Conservation (phyloP, 2,888 invertebrate species). For the Hydroisotoma schaefferi region DNA sequence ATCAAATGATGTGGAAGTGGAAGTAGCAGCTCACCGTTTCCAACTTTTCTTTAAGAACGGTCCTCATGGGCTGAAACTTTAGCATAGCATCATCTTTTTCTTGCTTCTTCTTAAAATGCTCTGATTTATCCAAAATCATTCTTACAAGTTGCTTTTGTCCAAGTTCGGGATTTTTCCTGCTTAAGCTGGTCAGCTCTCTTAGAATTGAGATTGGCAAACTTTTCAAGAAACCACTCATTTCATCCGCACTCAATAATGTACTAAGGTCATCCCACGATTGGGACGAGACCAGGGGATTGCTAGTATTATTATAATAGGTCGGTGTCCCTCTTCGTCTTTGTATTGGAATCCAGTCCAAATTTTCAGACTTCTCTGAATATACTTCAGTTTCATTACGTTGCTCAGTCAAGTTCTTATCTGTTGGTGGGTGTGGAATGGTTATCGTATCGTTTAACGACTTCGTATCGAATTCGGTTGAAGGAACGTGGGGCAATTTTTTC, state of each 20-base stretch:
- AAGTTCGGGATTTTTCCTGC: conserved; percentile 13
- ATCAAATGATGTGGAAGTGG: no score
- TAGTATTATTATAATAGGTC: conserved; percentile 12
- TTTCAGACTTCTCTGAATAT: neutral
- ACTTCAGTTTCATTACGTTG: neutral
- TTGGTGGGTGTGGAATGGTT: neutral
- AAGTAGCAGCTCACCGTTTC: no score
- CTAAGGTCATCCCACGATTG: conserved; percentile 23
- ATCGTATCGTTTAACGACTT: neutral
- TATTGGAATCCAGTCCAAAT: neutral
- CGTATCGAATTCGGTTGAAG: no score
- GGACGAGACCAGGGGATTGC: conserved; percentile 1
- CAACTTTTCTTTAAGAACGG: no score
- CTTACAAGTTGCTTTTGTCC: conserved; percentile 22
- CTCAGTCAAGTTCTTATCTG: neutral
- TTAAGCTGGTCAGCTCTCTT: conserved; percentile 16
- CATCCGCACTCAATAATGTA: conserved; percentile 12
- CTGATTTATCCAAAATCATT: neutral
- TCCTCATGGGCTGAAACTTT: no score
- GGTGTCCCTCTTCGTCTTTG: neutral
- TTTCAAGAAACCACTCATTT: conserved; percentile 21
- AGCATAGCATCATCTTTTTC: no score
- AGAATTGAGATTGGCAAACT: conserved; percentile 22
- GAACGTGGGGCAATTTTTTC: no score
- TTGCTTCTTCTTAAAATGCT: neutral